A percentile compares a stretch with the other conserved stretches of the same genome.
Conservation (phyloP, 2,888 invertebrate species). For the Pseudanteris insignis region DNA sequence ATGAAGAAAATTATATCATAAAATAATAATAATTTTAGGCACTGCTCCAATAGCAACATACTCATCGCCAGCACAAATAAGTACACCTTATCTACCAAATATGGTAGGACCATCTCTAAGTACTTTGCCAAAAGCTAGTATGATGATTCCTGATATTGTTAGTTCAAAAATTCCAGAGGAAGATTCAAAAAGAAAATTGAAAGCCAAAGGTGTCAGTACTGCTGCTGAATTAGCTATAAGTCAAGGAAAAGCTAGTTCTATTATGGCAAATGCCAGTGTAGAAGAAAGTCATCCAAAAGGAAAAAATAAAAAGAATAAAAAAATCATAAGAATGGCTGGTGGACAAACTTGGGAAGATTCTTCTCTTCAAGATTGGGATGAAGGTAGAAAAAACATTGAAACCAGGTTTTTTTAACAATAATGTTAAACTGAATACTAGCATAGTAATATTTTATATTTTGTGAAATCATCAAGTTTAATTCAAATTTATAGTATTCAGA, state of each 20-base stretch:
- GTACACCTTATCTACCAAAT: conserved; percentile 59
- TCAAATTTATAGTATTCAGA: too few relatives aligned
- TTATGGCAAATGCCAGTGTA: conserved; percentile 64
- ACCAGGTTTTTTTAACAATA: too few relatives aligned
- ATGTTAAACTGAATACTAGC: too few relatives aligned
- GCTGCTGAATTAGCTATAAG: conserved; percentile 74
- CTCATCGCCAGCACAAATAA: conserved; percentile 64
- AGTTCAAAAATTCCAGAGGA: conserved; percentile 60
- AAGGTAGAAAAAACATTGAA: too few relatives aligned
- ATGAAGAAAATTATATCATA: too few relatives aligned
- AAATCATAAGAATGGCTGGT: conserved; percentile 90
- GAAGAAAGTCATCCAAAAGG: conserved; percentile 63
- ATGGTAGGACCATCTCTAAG: conserved; percentile 60
- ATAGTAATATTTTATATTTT: too few relatives aligned
- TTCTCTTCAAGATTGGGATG: conserved; percentile 94
- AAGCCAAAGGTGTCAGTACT: conserved; percentile 74
- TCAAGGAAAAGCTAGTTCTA: conserved; percentile 68
- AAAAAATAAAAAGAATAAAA: conserved; percentile 72
- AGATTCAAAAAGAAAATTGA: conserved; percentile 70
- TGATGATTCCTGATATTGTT: background rate
- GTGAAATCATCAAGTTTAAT: too few relatives aligned
- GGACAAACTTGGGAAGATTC: conserved; percentile 97
- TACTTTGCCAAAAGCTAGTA: conserved; percentile 42
- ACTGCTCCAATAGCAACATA: conserved; percentile 61
- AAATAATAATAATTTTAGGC: too few relatives aligned